Conservation (phyloP, 2,888 invertebrate genomes). For the Drosophila tanythrix region DNA sequence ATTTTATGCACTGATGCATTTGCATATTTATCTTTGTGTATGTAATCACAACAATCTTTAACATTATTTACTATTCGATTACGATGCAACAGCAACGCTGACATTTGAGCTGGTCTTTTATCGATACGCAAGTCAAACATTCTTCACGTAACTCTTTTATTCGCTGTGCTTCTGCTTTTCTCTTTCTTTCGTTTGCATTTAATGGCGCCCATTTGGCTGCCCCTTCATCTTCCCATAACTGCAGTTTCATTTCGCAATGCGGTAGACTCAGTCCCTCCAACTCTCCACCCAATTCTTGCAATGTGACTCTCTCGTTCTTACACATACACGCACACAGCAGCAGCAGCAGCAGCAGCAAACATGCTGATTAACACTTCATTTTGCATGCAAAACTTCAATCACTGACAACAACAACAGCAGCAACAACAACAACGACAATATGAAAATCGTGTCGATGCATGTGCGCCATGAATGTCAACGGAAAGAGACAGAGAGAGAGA, state of each 20-base stretch:
- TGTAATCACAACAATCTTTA: not conserved
- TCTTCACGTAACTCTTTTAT: constrained; percentile 11
- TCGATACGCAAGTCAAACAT: not conserved
- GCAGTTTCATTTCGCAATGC: constrained; percentile 34
- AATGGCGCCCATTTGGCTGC: constrained; percentile 20
- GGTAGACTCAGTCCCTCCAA: constrained; percentile 2
- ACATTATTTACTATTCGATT: not conserved
- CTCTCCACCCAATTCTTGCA: not conserved
- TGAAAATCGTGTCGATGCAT: constrained; percentile 72
- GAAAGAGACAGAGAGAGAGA: constrained; percentile 9
- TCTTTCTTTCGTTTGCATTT: constrained; percentile 10
- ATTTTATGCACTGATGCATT: not conserved
- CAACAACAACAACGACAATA: constrained; percentile 26
- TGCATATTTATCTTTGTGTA: not conserved
- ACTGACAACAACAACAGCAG: constrained; percentile 27
- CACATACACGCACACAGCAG: not conserved
- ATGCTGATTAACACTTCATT: constrained; percentile 68
- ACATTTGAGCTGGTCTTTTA: not conserved
- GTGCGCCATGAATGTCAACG: constrained; percentile 71
- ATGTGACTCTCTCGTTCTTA: not conserved
- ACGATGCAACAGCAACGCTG: not conserved
- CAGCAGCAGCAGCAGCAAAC: constrained; percentile 18
- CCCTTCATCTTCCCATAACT: not conserved
- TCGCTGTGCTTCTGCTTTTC: not conserved
- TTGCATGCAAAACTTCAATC: constrained; percentile 69